Base-by-base conservation (phyloP, 2,888 invertebrate genomes). In the Drosophila heteroneura region DNA sequence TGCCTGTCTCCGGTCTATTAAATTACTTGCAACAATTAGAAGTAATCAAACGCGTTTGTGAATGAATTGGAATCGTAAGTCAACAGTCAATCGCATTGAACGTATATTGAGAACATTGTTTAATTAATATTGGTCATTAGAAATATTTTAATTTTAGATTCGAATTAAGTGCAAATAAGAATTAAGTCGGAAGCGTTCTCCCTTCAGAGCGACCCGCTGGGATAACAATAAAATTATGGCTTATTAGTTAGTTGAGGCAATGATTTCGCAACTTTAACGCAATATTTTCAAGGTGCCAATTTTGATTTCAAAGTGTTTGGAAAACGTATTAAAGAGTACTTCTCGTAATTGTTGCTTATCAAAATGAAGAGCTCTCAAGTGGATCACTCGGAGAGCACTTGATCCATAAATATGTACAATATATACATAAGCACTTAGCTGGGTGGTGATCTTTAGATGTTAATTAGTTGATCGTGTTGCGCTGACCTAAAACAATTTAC, bases 391-490 rank as follows among this genome's bases (percentile, higher is more conserved):
- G 41, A 26, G 44, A 28, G n/a, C 54, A 47, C 32, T 76, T n/a
- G 52, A 61, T 60, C 16, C 58, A 33, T 22, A n/a, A 26, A 32
- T 51, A 32, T 28, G 51, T 52, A 47, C 30, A 56, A 57, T 44
- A 39, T 69, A n/a, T 79, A 54, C 22, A 61, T 6, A 61, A 76
- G 28, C 51, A 76, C 59, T 68, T 76, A 61, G 52, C 56, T 54
- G 26, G 12, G 22, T 49, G 30, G n/a, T 33, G 51, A 52, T 63
- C 53, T 30, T 10, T 33, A 57, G 53, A 67, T 81, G 72, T 61
- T 81, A 79, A 79, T 81, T 70, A 64, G 28, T 35, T n/a, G 51
- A 62, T 76, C 76, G 28, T 63, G 81, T 26, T 60, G 57, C 22
- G 68, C 30, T 63, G 57, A 76, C 44, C 65, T 47, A 39, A 60